Conservation (phyloP, 37 sponge, comb jelly and placozoan species). For the Eunapius fragilis region DNA sequence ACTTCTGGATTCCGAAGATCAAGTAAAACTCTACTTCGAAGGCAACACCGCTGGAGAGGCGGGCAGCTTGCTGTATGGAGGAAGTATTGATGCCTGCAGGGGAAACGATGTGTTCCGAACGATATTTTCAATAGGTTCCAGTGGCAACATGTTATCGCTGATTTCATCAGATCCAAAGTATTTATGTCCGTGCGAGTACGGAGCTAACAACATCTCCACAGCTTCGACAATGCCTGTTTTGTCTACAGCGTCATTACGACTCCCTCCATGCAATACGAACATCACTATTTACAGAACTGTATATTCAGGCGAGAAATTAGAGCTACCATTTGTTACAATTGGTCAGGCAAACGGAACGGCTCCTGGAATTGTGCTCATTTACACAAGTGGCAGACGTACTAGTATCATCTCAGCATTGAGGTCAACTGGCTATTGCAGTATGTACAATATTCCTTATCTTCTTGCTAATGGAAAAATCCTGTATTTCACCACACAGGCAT, state of each 20-base stretch:
- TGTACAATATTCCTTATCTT: neutral
- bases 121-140: neutral
- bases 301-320: neutral
- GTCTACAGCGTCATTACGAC: neutral
- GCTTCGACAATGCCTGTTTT: neutral
- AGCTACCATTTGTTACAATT: neutral
- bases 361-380: neutral
- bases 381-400: neutral
- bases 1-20: neutral
- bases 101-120: neutral
- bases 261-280: neutral
- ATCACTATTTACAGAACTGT: neutral
- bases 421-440: neutral
- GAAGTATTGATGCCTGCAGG: neutral
- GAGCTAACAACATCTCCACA: neutral
- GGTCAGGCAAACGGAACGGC: neutral
- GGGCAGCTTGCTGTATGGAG: neutral
- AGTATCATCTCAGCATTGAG: neutral
- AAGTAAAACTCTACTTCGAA: neutral
- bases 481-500: neutral
- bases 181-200: neutral
- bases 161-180: neutral
- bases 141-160: neutral
- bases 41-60: neutral
- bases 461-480: neutral